A percentile compares a stretch with the other conserved stretches of the same genome.
These are phyloP conservation scores for Tricholauxania praeusta DNA, from an alignment of 2,888 invertebrate species.

Conservation along the genomic window DNA sequence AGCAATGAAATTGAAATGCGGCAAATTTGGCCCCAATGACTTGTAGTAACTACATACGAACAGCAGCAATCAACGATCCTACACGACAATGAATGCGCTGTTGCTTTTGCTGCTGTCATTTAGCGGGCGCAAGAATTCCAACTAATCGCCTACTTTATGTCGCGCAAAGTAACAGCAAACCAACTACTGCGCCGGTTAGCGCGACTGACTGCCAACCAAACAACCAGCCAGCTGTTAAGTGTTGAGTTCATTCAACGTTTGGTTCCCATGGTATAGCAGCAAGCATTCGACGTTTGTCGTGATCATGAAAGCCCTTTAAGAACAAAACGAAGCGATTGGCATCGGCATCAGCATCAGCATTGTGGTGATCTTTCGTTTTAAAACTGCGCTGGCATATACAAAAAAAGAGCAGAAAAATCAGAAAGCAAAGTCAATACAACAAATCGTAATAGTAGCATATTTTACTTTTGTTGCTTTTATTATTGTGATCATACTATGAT, in stretches of 20 bases:
- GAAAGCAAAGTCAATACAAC: too few species aligned
- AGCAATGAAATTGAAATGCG: slow-evolving; percentile 7
- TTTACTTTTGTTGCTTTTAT: too few species aligned
- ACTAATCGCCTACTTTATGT: slow-evolving; percentile 23
- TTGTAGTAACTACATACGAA: background rate
- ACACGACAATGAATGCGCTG: slow-evolving; percentile 5
- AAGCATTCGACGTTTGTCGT: too few species aligned
- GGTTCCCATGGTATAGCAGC: background rate
- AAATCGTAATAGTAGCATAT: too few species aligned
- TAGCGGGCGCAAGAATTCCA: slow-evolving; percentile 17
- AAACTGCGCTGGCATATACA: too few species aligned
- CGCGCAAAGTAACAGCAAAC: background rate
- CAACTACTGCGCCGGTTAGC: too few species aligned
- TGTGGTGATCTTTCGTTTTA: too few species aligned
- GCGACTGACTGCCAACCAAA: too few species aligned
- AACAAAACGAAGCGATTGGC: background rate
- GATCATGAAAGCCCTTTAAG: too few species aligned
- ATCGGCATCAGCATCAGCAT: background rate
- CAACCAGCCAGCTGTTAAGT: background rate
- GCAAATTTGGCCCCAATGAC: background rate
- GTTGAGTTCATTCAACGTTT: background rate
- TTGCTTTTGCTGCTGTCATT: background rate
- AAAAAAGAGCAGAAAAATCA: too few species aligned
- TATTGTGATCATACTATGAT: too few species aligned
- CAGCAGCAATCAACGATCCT: background rate